A percentile compares a stretch with the other conserved stretches of the same genome.
Conservation (phyloP, 2,888 invertebrate species). For the Carcina quercana region DNA sequence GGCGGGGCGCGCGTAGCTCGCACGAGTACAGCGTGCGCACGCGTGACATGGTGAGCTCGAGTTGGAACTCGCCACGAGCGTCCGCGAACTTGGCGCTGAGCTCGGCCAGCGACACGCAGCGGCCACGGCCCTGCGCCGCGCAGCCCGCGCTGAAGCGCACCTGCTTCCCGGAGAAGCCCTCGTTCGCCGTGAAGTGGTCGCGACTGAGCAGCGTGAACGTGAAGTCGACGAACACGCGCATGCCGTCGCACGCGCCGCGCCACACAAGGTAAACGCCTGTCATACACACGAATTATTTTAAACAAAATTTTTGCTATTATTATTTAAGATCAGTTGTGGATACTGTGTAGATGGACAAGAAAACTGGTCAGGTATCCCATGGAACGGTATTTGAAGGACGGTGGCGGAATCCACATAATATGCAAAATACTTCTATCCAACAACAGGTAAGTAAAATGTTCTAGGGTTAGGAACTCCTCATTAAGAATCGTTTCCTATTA, state of each 20-base stretch:
- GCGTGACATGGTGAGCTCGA: constrained; percentile 85
- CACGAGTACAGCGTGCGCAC: constrained; percentile 84
- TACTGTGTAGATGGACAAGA: too few relatives aligned
- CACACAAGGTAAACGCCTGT: constrained; percentile 86
- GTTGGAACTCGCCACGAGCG: constrained; percentile 85
- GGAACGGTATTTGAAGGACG: too few relatives aligned
- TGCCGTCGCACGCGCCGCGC: constrained; percentile 83
- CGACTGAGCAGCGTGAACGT: constrained; percentile 86
- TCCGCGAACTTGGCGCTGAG: constrained; percentile 84
- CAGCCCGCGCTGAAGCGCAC: constrained; percentile 80
- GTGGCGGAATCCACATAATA: too few relatives aligned
- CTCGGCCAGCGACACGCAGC: constrained; percentile 82
- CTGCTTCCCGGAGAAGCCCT: constrained; percentile 85
- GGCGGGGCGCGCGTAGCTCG: constrained; percentile 77
- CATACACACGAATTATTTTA: constrained; percentile 27
- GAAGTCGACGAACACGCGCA: constrained; percentile 86
- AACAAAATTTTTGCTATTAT: too few relatives aligned
- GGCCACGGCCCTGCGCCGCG: constrained; percentile 82
- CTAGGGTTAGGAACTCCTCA: too few relatives aligned
- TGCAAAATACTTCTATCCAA: too few relatives aligned
- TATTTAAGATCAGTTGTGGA: too few relatives aligned
- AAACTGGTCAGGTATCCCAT: too few relatives aligned
- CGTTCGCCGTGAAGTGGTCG: constrained; percentile 88
- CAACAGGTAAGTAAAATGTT: too few relatives aligned
- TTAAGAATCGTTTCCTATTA: too few relatives aligned